Base-by-base conservation (phyloP, 2,888 invertebrate genomes). In the Meloe dianella region DNA sequence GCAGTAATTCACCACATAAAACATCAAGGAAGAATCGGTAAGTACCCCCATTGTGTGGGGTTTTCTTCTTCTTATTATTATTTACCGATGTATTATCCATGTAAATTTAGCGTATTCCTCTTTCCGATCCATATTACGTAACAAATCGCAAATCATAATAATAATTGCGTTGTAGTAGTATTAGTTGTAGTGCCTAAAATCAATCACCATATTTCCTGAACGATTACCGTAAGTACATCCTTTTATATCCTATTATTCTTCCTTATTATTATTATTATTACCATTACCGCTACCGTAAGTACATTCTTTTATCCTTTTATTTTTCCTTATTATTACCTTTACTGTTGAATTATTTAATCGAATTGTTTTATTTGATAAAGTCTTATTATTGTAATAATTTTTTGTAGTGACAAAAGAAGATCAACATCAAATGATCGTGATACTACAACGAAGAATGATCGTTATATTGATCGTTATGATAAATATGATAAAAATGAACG, bases 351-450 rank as follows among this genome's bases (percentile, higher is more conserved):
- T 35, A 60, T 47, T 20, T 35, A 35, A 30, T 20, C 57, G 30
- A 17, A 17, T 69, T 62, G 22, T 63, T 61, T 57, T n/a, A n/a
- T n/a, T 60, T 56, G 9, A 20, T 59, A 35, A 14, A 41, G n/a
- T n/a, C n/a, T n/a, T n/a, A n/a, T n/a, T n/a, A n/a, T 57, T 63
- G 12, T 9, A 29, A 66, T 63, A 62, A n/a, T n/a, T 65, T 62
- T 67, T 79, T 79, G 54, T 69, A 85, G 85, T 71, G 85, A 85
- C 51, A 85, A 83, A 70, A 80, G 83, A 54, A 77, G 84, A 60
- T 84, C 85, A 5, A 75, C 84, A 51, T 85, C 85, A 2, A 82
- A 83, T 67, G 84, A 85, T 17, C 80, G 82, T 30, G 81, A 82
- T 41, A 38, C 38, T 14, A 17, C 3, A 10, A 68, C 72, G 8